Percentiles rank a stretch among this genome's conserved stretches.
Evolutionary conservation across 2,888 invertebrate species (phyloP).

Genomic region (Brachycybe producta): DNA sequence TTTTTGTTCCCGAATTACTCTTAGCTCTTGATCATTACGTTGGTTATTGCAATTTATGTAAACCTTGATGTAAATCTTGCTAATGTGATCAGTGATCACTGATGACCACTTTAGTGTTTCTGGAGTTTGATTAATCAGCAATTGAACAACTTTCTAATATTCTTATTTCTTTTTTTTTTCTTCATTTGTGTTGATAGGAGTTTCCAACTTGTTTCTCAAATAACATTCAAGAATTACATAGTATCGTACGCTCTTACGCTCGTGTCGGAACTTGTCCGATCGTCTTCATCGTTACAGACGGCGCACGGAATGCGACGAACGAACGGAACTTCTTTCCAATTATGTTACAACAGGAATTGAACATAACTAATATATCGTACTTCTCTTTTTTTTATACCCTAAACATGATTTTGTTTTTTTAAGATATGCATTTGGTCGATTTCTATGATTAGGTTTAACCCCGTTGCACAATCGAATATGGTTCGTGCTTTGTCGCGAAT

Average conservation of each 20-base stretch:
- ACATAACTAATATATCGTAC: slow-evolving; percentile 1
- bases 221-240: slow-evolving; percentile 3
- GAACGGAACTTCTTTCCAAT: slow-evolving; percentile 11
- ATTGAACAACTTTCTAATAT: too few relatives aligned
- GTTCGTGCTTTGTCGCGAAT: neutral
- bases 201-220: slow-evolving; percentile 6
- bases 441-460: slow-evolving; percentile 9
- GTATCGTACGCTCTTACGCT: slow-evolving; percentile 1
- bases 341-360: neutral
- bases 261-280: slow-evolving; percentile 1
- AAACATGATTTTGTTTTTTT: too few relatives aligned
- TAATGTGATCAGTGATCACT: too few relatives aligned
- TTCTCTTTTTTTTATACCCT: neutral
- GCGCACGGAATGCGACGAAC: neutral
- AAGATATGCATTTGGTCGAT: neutral
- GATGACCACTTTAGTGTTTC: too few relatives aligned
- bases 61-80: too few relatives aligned
- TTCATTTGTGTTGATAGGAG: neutral
- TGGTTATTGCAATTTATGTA: too few relatives aligned
- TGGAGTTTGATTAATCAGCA: too few relatives aligned
- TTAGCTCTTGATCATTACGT: too few relatives aligned
- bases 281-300: slow-evolving; percentile 10
- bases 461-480: neutral
- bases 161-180: neutral
- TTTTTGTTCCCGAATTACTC: too few relatives aligned